These are phyloP conservation scores for Brachionichthys hirsutus DNA, from an alignment of 2,113 vertebrate species.

Conservation along the genomic window DNA sequence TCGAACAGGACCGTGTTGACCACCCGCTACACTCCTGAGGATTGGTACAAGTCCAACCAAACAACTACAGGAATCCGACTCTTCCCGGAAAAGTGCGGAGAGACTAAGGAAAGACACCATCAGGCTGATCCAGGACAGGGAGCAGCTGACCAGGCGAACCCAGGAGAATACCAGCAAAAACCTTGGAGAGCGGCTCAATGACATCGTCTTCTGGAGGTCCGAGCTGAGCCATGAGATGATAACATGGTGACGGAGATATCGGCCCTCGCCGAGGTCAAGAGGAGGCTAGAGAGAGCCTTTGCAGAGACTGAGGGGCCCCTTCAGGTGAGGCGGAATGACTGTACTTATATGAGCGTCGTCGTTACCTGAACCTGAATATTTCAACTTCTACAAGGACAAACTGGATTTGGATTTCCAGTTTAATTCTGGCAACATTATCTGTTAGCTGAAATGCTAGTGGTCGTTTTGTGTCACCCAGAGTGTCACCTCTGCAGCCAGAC, in stretches of 20 bases:
- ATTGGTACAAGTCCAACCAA: constrained; percentile 89
- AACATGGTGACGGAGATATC: constrained; percentile 89
- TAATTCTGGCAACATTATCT: constrained; percentile 46
- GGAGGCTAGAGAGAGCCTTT: constrained; percentile 87
- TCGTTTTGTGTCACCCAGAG: constrained; percentile 38
- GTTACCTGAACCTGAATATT: neutral
- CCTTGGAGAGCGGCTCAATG: constrained; percentile 84
- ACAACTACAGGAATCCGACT: constrained; percentile 84
- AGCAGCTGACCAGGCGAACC: constrained; percentile 82
- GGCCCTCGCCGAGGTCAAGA: constrained; percentile 82
- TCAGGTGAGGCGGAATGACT: constrained; percentile 76
- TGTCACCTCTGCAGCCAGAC: constrained; percentile 45
- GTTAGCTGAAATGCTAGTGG: constrained; percentile 14
- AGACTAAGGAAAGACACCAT: constrained; percentile 83
- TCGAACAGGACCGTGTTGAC: constrained; percentile 81
- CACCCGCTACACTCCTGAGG: constrained; percentile 84
- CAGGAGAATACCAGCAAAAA: constrained; percentile 84
- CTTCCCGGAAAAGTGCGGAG: constrained; percentile 83
- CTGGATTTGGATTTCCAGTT: neutral
- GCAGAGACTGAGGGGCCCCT: constrained; percentile 85
- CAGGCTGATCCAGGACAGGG: constrained; percentile 86
- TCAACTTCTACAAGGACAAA: neutral
- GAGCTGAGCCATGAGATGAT: constrained; percentile 89
- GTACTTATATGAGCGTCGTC: neutral
- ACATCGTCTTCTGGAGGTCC: constrained; percentile 90